phyloP scores from a whole-genome alignment of 2,113 vertebrate genomes.

The Rafetus swinhoei region DNA sequence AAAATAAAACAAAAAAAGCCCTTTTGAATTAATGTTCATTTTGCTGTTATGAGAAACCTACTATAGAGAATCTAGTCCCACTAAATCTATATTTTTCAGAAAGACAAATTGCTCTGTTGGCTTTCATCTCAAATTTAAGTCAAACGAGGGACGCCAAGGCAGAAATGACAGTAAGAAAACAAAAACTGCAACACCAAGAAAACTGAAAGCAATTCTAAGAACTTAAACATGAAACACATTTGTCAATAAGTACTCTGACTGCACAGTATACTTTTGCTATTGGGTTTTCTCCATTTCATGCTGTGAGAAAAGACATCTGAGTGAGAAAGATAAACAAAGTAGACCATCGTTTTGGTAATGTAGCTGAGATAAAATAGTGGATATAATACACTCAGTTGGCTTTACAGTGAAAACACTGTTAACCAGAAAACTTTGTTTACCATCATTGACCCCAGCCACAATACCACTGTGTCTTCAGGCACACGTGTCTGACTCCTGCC shows the following conservation, averaged over 20 bases:
- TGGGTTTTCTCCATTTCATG: background rate
- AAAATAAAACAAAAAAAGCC: background rate
- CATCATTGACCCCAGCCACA: too few relatives aligned
- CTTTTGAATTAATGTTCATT: background rate
- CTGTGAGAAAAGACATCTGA: background rate
- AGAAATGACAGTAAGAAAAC: background rate
- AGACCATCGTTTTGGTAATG: background rate
- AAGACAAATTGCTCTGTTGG: constrained; percentile 12
- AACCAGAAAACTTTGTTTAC: too few relatives aligned
- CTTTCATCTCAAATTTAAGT: constrained; percentile 28
- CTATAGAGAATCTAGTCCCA: background rate
- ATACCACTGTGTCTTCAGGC: too few relatives aligned
- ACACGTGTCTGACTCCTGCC: too few relatives aligned
- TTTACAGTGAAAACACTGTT: background rate
- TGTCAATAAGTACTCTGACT: constrained; percentile 22
- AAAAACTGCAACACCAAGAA: background rate
- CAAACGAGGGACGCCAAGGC: background rate
- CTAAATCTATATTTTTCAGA: background rate
- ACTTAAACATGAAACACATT: constrained; percentile 32
- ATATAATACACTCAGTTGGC: background rate
- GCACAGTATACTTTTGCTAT: background rate
- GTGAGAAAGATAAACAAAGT: constrained; percentile 29
- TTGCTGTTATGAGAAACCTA: background rate
- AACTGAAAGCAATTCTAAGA: constrained; percentile 24
- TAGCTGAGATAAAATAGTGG: background rate